Percentiles rank a stretch among this genome's conserved stretches.
phyloP scores from a whole-genome alignment of 1,140 invertebrate species.

The Sinella curviseta region DNA sequence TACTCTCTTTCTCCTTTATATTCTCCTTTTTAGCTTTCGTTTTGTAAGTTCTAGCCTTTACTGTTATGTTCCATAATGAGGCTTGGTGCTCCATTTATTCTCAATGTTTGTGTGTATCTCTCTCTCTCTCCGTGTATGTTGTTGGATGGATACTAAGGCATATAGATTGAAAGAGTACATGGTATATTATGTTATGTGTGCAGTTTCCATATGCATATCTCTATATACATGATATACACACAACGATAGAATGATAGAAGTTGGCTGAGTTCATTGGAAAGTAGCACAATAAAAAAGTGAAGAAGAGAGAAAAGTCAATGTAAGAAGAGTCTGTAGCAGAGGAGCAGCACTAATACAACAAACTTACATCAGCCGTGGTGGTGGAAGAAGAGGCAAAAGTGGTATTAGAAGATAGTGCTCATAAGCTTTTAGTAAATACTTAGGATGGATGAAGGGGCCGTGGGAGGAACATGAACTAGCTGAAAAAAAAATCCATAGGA shows the following conservation, averaged over 20 bases:
- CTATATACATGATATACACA: constrained; percentile 26
- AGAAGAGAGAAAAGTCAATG: constrained; percentile 50
- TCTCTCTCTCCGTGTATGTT: not conserved
- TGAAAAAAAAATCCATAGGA: constrained; percentile 19
- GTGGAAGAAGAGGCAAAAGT: not conserved
- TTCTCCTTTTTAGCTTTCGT: constrained; percentile 59
- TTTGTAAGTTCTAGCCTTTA: constrained; percentile 53
- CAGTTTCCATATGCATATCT: constrained; percentile 54
- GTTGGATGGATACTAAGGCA: not conserved
- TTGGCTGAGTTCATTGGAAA: constrained; percentile 34
- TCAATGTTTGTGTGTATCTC: constrained; percentile 30
- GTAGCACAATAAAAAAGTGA: constrained; percentile 46
- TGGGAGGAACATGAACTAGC: constrained; percentile 21
- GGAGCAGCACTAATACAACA: constrained; percentile 27
- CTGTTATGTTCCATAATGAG: constrained; percentile 37
- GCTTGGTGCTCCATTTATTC: constrained; percentile 43
- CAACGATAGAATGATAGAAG: constrained; percentile 15
- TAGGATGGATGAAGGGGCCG: constrained; percentile 21
- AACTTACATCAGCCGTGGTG: no score
- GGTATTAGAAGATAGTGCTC: constrained; percentile 19
- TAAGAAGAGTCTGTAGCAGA: constrained; percentile 42
- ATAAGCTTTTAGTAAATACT: constrained; percentile 26
- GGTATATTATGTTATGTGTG: constrained; percentile 60
- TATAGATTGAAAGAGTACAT: constrained; percentile 55
- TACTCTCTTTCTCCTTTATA: constrained; percentile 5